These are phyloP conservation scores for Acronicta leporina DNA, from an alignment of 2,888 invertebrate species.

Conservation along the genomic window DNA sequence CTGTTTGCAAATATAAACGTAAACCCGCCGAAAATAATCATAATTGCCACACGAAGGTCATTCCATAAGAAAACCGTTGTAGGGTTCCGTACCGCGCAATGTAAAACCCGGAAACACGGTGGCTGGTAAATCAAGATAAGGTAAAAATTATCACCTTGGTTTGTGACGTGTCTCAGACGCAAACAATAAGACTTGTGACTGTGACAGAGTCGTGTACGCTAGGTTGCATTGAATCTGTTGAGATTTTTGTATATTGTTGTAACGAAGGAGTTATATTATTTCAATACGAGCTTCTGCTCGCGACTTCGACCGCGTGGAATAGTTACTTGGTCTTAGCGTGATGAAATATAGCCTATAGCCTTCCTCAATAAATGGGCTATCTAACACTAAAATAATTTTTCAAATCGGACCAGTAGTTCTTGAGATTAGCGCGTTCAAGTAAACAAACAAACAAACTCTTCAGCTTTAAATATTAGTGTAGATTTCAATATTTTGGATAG, in stretches of 20 bases:
- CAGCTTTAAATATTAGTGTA: too few species aligned
- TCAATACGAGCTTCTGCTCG: too few species aligned
- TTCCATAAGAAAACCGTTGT: conserved; percentile 24
- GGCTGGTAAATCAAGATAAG: conserved; percentile 41
- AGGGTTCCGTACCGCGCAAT: conserved; percentile 34
- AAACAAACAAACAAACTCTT: too few species aligned
- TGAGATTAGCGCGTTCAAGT: too few species aligned
- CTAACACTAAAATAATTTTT: too few species aligned
- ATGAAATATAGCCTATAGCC: too few species aligned
- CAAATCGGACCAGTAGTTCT: too few species aligned
- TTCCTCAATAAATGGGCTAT: too few species aligned
- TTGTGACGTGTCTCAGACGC: conserved; percentile 5
- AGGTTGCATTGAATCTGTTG: conserved; percentile 5
- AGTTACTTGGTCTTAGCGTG: too few species aligned
- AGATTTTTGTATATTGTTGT: conserved; percentile 10
- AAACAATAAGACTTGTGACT: conserved; percentile 45
- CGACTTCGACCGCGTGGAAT: too few species aligned
- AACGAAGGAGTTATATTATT: too few species aligned
- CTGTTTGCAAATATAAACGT: conserved; percentile 1
- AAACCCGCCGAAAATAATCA: background rate
- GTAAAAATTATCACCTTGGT: conserved; percentile 38
- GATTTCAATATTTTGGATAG: too few species aligned
- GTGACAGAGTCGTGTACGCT: conserved; percentile 26
- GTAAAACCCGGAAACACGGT: conserved; percentile 44
- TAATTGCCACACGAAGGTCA: conserved; percentile 28